Conservation (phyloP, 92 coral and sea anemone genomes). For the Phenganax stokvisi region DNA sequence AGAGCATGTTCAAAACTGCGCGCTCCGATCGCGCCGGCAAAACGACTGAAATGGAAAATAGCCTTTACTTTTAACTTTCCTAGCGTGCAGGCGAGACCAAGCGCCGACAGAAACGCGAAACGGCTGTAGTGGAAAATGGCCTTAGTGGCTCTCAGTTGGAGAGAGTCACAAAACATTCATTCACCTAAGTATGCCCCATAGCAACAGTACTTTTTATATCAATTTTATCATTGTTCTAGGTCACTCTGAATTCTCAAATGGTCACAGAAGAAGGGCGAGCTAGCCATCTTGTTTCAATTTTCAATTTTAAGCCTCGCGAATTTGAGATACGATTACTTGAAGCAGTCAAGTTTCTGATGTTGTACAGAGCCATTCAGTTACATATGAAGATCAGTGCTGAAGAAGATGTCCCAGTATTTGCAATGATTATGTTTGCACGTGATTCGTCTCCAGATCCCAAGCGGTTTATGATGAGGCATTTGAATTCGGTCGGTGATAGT, state of each 20-base stretch:
- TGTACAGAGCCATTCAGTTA: conserved; percentile 57
- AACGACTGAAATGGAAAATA: too few species aligned
- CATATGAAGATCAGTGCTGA: conserved; percentile 44
- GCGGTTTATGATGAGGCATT: conserved; percentile 53
- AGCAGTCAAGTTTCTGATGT: conserved; percentile 80
- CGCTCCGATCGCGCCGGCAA: too few species aligned
- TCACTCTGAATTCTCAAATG: conserved; percentile 41
- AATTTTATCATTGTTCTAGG: conserved; percentile 33
- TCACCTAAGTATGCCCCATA: too few species aligned
- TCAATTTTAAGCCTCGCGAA: conserved; percentile 56
- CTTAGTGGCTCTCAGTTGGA: neutral
- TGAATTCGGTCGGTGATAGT: conserved; percentile 76
- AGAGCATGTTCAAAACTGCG: too few species aligned
- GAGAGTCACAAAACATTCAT: neutral
- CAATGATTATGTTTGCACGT: conserved; percentile 74
- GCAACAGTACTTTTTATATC: neutral
- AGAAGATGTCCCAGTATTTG: conserved; percentile 65
- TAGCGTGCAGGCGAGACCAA: too few species aligned
- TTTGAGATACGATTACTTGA: conserved; percentile 65
- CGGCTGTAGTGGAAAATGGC: too few species aligned
- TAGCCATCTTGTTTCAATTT: conserved; percentile 54
- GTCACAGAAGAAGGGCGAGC: conserved; percentile 52
- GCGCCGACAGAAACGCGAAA: too few species aligned
- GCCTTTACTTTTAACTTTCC: too few species aligned
- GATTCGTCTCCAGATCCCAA: conserved; percentile 66